phyloP scores from a whole-genome alignment of 1,140 invertebrate species.

The Adelges cooleyi region DNA sequence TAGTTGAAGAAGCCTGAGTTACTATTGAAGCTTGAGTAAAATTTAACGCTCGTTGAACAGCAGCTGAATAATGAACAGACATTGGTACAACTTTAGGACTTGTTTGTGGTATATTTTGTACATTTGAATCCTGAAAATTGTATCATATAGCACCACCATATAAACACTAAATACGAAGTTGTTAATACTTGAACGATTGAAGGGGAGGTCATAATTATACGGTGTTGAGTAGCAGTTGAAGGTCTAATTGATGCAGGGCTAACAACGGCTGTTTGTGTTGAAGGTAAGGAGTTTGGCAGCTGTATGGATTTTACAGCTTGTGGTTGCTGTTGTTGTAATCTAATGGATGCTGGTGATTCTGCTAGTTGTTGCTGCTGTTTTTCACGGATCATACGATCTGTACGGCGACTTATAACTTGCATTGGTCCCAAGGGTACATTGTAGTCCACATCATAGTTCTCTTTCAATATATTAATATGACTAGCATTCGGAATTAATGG shows the following conservation, averaged over 20 bases:
- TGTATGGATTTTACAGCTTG: constrained; percentile 22
- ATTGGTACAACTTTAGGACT: constrained; percentile 18
- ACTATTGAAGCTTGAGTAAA: constrained; percentile 14
- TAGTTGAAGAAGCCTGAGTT: constrained; percentile 11
- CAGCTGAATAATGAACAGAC: constrained; percentile 12
- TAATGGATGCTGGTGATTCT: constrained; percentile 34
- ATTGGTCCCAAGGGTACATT: constrained; percentile 72
- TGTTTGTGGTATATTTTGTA: constrained; percentile 9
- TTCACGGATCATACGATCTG: constrained; percentile 70
- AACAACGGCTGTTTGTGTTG: not conserved
- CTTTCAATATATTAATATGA: constrained; percentile 17
- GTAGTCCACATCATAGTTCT: constrained; percentile 61
- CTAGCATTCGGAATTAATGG: constrained; percentile 24
- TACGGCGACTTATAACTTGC: constrained; percentile 69
- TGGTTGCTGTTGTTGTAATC: constrained; percentile 1
- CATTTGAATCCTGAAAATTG: constrained; percentile 12
- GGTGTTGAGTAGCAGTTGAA: constrained; percentile 1
- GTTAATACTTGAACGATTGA: constrained; percentile 11
- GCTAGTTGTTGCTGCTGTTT: constrained; percentile 44
- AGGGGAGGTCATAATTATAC: constrained; percentile 19
- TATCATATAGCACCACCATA: too few relatives aligned
- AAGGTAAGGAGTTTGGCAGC: constrained; percentile 1
- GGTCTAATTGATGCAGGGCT: constrained; percentile 6
- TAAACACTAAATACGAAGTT: too few relatives aligned
- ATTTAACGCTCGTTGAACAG: constrained; percentile 16